Evolutionary conservation across 2,113 vertebrate genomes (phyloP), one percentile per base, ranked within the genome.

Genomic region (Geococcyx californianus): DNA sequence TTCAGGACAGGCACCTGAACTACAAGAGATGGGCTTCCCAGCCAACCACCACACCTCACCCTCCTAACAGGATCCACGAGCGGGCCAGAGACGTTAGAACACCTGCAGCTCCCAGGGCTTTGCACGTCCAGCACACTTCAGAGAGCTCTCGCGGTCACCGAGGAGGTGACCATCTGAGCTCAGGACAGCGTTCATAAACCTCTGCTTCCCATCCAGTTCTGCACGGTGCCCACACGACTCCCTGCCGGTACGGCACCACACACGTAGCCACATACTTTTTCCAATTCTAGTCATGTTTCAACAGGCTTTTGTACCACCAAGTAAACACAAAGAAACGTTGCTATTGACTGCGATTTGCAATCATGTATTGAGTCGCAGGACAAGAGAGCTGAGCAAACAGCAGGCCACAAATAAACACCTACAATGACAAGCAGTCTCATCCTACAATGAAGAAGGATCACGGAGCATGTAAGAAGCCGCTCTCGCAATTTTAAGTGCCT

Each of bases 81-180:
- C 0, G 0, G 87, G 44, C 4, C 79, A 70, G 54, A 47, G 34
- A 31, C 6, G 16, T 16, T 17, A 24, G 40, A 91, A 51, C 2
- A 33, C 8, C 52, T 45, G 59, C 17, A 49, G 5, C 16, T 82
- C 56, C 52, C 73, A 13, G 17, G 25, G 34, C 49, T 77, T 6
- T 15, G 7, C 1, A 2, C 13, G 18, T 10, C 49, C 69, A 12
- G 12, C 24, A 44, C 1, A 1, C 36, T 56, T 69, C 10, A 31
- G 58, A 58, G 19, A 62, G 75, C 13, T 51, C n/a, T 49, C 36
- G 10, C 25, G 34, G 49, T 9, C 13, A 7, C 5, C 60, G 12
- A 26, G 73, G 40, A 14, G 73, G 14, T 55, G 21, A 51, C 7
- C 34, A 15, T 24, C 38, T 36, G 24, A 78, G 34, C 63, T 40